Base-by-base conservation (phyloP, 1,140 invertebrate genomes). In the Drosophila teissieri region DNA sequence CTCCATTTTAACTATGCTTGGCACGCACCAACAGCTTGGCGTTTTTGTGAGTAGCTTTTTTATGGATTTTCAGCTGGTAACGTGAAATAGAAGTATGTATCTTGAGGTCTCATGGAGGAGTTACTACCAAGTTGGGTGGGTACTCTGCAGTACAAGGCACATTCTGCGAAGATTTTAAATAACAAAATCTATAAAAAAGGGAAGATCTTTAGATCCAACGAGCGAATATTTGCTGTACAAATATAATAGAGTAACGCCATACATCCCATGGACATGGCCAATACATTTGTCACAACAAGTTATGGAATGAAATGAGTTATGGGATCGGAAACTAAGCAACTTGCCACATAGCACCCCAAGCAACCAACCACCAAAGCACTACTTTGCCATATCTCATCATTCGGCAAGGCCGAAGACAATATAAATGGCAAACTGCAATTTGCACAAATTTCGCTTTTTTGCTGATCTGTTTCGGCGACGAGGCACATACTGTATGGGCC, bases 11-110 rank as follows among this genome's bases (percentile, higher is more conserved):
- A 61, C 78, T 82, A 86, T 86, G 82, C 83, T 55, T 40, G 37
- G 74, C 82, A 86, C 82, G 83, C 79, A 81, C 48, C 73, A 57
- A 39, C 51, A 78, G 67, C 56, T 85, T 81, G 80, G 51, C 64
- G 80, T 84, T 60, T 65, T 73, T 57, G n/a, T 31, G 31, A 52
- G 24, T 51, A 36, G 39, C 39, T 58, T 74, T 73, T 74, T 74
- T 73, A 73, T 74, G 61, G 54, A 22, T 27, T 11, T 7, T 11
- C 34, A 4, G 27, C 15, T 17, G n/a, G n/a, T 4, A 34, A 34
- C 11, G 48, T 12, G 49, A 52, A 12, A 36, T 19, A 52, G 36
- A 52, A 19, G 31, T 8, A 3, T 34, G 31, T 8, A 3, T 34
- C 12, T 3, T 8, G 8, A 7, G 7, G 7, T 31, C 7, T 31